Percentiles rank a stretch among this genome's conserved stretches.
Evolutionary conservation across 2,113 vertebrate genomes (phyloP).

Genomic region (Callipepla squamata): DNA sequence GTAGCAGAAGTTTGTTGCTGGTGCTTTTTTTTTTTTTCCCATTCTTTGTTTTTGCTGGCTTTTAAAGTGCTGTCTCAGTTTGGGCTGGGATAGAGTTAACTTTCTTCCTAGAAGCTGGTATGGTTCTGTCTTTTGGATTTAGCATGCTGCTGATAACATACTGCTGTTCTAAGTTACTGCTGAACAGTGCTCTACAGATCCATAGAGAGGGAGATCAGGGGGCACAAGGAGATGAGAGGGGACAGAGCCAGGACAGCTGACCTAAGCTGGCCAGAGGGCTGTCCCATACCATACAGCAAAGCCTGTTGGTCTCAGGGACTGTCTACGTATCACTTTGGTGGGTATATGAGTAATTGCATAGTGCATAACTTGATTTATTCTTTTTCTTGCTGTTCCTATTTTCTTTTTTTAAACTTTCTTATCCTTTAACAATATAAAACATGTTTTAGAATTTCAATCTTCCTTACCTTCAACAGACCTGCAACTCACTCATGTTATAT

Average conservation of each 20-base stretch:
- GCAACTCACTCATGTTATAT: neutral
- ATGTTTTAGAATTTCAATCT: neutral
- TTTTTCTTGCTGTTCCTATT: neutral
- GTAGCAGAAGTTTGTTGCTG: neutral
- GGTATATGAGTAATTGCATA: neutral
- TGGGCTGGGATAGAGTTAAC: neutral
- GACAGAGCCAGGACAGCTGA: neutral
- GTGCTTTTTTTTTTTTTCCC: too few species aligned
- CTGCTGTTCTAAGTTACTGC: neutral
- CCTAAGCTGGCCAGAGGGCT: neutral
- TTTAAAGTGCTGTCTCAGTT: neutral
- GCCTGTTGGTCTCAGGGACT: neutral
- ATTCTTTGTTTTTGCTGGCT: neutral
- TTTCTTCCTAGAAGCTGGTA: neutral
- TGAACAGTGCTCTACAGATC: neutral
- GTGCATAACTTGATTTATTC: neutral
- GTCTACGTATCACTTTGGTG: neutral
- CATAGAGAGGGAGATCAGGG: neutral
- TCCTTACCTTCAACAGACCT: neutral
- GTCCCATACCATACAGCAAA: neutral
- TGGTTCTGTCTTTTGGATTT: neutral
- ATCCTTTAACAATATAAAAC: neutral
- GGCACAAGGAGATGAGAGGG: neutral
- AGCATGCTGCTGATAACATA: neutral
- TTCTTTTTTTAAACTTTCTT: too few species aligned